phyloP scores from a whole-genome alignment of 2,113 vertebrate species.

The Eptesicus fuscus region DNA sequence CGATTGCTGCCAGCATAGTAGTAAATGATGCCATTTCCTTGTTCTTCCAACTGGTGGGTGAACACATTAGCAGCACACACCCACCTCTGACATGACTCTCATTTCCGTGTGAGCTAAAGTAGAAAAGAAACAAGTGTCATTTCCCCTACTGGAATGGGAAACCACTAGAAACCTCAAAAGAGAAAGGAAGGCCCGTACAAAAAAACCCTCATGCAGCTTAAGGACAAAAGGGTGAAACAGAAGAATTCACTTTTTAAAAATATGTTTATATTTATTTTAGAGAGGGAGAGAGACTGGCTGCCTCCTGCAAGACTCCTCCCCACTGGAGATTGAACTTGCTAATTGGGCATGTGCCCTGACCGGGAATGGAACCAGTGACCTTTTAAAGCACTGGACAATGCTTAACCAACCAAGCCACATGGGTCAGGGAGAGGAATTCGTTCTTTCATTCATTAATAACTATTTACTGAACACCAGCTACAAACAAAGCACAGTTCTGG shows the following conservation, averaged over 20 bases:
- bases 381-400: too few species aligned
- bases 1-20: background rate
- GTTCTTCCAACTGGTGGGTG: background rate
- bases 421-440: background rate
- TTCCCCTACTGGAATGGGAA: background rate
- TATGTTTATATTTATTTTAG: too few species aligned
- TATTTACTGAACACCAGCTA: constrained; percentile 5
- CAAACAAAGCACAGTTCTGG: background rate
- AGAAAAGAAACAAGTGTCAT: constrained; percentile 33
- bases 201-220: constrained; percentile 14
- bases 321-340: too few species aligned
- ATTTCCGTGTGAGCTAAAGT: constrained; percentile 24
- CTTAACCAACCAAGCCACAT: too few species aligned
- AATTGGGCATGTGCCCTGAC: too few species aligned
- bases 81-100: background rate
- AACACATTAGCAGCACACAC: background rate
- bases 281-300: too few species aligned
- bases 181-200: background rate
- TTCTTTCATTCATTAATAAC: constrained; percentile 6
- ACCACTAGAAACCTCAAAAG: background rate
- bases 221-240: background rate
- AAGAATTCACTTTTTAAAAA: background rate
- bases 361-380: too few species aligned
- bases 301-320: too few species aligned
- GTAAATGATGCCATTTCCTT: constrained; percentile 1